Evolutionary conservation across 2,113 vertebrate genomes (phyloP), one percentile per base, ranked within the genome.

Genomic region (Alces alces): DNA sequence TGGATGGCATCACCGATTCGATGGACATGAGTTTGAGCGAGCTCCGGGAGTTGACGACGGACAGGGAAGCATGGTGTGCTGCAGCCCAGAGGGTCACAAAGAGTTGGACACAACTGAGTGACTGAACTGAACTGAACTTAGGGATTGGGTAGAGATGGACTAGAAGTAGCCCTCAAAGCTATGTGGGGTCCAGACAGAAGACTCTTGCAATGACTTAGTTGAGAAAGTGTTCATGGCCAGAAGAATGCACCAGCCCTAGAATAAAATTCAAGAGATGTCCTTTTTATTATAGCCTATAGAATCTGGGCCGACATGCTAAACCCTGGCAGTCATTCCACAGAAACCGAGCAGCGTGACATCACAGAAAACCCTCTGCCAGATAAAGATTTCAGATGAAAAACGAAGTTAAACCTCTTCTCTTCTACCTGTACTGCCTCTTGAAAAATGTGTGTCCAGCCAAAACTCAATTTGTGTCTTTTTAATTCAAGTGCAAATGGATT

Each of bases 401-500:
- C 19, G 6, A 86, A 92, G 61, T 16, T 57, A 66, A 73, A 95
- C 79, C 85, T 11, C 54, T 96, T 93, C 85, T 78, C 13, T 93
- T 97, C 87, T 88, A 47, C 73, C 76, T 89, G 25, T 45, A 30
- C 5, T 45, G 36, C 25, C 58, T 85, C 89, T 76, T n/a, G 64
- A 91, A 96, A 96, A 93, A 50, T 5, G 91, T 80, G 86, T 61
- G 94, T 91, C 93, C 76, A 52, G 58, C 52, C 97, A 96, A 91
- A 96, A 89, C 16, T 70, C 95, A 30, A 86, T 97, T 98, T 97
- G 97, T 76, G 84, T 97, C 98, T 97, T 97, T 97, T 86, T 98
- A 93, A 97, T 98, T 98, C 97, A 86, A 97, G 95, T 95, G 97
- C 97, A 98, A 98, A 99, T 98, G 98, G 98, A 98, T 97, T 93